Evolutionary conservation across 1,140 invertebrate genomes (phyloP), one percentile per base, ranked within the genome.

Genomic region (Sweltsa coloradensis): DNA sequence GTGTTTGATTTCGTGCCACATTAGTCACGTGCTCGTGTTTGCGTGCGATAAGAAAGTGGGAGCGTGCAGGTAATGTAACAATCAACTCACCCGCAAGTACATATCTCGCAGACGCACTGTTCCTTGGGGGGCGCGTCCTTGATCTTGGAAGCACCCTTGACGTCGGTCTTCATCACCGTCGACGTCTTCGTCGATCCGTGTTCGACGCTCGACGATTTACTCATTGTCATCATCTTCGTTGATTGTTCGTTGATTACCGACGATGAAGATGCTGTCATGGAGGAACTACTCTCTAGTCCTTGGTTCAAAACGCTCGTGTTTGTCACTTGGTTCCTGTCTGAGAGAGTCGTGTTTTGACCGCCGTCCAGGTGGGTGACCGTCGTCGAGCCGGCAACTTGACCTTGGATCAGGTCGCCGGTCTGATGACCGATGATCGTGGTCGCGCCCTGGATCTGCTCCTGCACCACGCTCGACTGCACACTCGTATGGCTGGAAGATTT

Each of bases 71-170:
- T 5, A 31, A 40, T 9, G 5, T 13, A 16, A 40, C 5, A 42
- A 21, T 5, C n/a, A 39, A 79, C 83, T 82, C 70, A 90, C 87
- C 87, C 87, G 66, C 87, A 90, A 58, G 85, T 89, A 61, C 87
- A 90, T 34, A 90, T 80, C 69, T 90, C 84, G 63, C 87, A 90
- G 53, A 90, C 86, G 58, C 87, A 90, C 62, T 85, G 80, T 61
- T 89, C 85, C 61, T 85, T 85, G 36, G 64, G 44, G 3, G 69
- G 69, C n/a, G 21, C 16, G 3, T 44, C 25, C 25, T 26, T 22
- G 18, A 5, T 44, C 18, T 11, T 6, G 5, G 13, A 21, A 5
- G n/a, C 16, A 5, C 34, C 21, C 16, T 44, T 27, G 4, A 3
- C 25, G 41, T 43, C 41, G 22, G 5, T n/a, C 3, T 3, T 31